Percentiles rank a stretch among this genome's conserved stretches.
phyloP scores from a whole-genome alignment of 1,140 invertebrate genomes.

The Littorina saxatilis region DNA sequence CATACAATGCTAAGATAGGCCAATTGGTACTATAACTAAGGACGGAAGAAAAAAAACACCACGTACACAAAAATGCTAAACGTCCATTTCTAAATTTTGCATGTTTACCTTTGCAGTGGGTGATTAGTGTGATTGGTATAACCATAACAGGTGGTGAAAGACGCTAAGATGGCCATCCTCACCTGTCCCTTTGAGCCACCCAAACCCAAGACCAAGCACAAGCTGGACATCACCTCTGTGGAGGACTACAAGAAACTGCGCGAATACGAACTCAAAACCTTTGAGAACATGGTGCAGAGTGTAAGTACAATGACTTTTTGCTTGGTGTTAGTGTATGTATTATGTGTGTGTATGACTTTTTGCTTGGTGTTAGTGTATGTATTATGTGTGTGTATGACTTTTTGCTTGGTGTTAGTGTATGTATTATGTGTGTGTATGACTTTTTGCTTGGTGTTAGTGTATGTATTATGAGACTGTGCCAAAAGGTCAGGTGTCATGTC shows the following conservation, averaged over 20 bases:
- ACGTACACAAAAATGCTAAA: too few relatives aligned
- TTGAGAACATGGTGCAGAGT: slow-evolving; percentile 95
- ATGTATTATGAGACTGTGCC: not conserved
- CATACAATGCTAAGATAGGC: too few relatives aligned
- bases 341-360: too few relatives aligned
- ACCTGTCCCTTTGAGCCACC: slow-evolving; percentile 99
- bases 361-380: too few relatives aligned
- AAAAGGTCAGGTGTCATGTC: too few relatives aligned
- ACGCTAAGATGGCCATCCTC: slow-evolving; percentile 97
- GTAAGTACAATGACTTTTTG: slow-evolving; percentile 76
- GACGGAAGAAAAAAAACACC: too few relatives aligned
- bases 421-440: too few relatives aligned
- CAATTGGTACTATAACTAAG: too few relatives aligned
- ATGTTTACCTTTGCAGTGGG: too few relatives aligned
- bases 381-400: not conserved
- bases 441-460: not conserved
- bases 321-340: not conserved
- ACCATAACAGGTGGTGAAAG: slow-evolving; percentile 80
- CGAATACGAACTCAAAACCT: slow-evolving; percentile 97
- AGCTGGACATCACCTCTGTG: slow-evolving; percentile 96
- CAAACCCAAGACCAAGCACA: slow-evolving; percentile 99
- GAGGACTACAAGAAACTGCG: slow-evolving; percentile 96
- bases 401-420: not conserved
- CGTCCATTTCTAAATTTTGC: too few relatives aligned
- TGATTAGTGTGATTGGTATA: too few relatives aligned